These are phyloP conservation scores for Calcarius lapponicus DNA, from an alignment of 2,797 vertebrate genomes.

Conservation along the genomic window DNA sequence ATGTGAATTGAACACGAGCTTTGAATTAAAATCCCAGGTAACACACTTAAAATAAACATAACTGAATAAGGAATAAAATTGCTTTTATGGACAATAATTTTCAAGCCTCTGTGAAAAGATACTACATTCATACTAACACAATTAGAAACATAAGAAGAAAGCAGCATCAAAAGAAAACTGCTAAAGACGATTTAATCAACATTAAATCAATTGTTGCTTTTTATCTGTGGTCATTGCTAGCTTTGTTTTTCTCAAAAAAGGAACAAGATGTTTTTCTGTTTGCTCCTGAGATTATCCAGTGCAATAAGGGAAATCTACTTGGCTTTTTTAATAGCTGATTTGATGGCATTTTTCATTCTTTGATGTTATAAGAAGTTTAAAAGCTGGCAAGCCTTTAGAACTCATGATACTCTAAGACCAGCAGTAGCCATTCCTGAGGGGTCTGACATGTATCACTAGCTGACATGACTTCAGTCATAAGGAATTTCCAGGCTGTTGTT, in stretches of 20 bases:
- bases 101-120: neutral
- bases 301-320: neutral
- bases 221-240: neutral
- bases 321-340: neutral
- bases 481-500: slow-evolving; percentile 4
- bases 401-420: neutral
- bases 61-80: neutral
- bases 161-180: neutral
- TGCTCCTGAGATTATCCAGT: neutral
- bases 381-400: neutral
- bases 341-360: neutral
- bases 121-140: neutral
- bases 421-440: neutral
- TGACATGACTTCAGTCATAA: neutral
- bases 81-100: neutral
- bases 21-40: neutral
- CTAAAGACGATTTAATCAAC: neutral
- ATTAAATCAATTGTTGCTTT: neutral
- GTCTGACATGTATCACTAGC: neutral
- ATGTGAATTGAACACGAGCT: neutral
- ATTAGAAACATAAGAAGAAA: neutral
- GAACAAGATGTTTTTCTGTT: neutral
- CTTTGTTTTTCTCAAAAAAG: neutral
- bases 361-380: neutral
- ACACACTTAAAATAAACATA: neutral